These are phyloP conservation scores for Jaculus jaculus DNA, from an alignment of 2,113 vertebrate species.

Conservation along the genomic window DNA sequence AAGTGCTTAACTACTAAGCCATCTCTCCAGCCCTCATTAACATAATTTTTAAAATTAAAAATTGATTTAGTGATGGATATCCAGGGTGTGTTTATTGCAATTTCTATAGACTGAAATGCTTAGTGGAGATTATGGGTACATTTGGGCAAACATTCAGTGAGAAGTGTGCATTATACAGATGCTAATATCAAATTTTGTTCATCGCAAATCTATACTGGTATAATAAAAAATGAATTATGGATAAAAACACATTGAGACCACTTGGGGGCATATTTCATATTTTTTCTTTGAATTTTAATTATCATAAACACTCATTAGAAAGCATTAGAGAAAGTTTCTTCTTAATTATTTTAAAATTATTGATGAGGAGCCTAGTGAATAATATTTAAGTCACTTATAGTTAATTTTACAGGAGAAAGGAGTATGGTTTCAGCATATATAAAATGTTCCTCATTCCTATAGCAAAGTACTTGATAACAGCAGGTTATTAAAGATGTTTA, in stretches of 20 bases:
- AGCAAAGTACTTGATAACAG: background rate
- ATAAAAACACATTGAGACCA: background rate
- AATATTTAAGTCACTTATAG: background rate
- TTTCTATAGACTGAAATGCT: constrained; percentile 52
- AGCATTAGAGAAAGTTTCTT: constrained; percentile 44
- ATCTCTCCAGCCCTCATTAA: too few species aligned
- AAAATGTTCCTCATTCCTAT: background rate
- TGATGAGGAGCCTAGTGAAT: constrained; percentile 8
- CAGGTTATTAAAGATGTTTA: constrained; percentile 46
- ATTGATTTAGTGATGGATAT: background rate
- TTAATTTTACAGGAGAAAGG: background rate
- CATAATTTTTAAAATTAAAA: constrained; percentile 58
- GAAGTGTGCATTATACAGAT: background rate
- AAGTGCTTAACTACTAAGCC: too few species aligned
- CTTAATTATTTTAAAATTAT: constrained; percentile 21
- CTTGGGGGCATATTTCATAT: constrained; percentile 27
- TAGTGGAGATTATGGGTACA: constrained; percentile 28
- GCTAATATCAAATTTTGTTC: constrained; percentile 38
- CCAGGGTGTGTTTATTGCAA: constrained; percentile 34
- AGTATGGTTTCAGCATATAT: constrained; percentile 12
- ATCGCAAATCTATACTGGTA: constrained; percentile 25
- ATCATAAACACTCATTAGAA: constrained; percentile 23
- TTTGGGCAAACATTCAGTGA: constrained; percentile 8
- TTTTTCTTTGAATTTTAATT: constrained; percentile 44
- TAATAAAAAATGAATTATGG: constrained; percentile 48